These are phyloP conservation scores for Boloria euphrosyne DNA, from an alignment of 2,888 invertebrate species.

Conservation along the genomic window DNA sequence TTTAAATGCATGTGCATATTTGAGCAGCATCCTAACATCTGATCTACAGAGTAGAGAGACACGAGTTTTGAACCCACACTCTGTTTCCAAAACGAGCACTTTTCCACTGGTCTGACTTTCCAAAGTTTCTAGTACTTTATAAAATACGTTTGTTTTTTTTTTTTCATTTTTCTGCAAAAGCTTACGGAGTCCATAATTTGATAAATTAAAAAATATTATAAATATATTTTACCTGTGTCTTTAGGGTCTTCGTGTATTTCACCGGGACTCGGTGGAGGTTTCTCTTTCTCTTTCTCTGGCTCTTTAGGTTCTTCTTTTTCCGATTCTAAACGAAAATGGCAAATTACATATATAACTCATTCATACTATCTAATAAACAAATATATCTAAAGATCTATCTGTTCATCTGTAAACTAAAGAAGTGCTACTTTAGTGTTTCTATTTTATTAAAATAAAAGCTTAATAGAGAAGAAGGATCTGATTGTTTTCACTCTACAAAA, in stretches of 20 bases:
- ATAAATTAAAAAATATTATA: not conserved
- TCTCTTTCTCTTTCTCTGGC: slow-evolving; percentile 59
- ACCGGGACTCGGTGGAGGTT: slow-evolving; percentile 67
- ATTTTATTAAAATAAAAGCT: not conserved
- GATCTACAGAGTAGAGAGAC: no score
- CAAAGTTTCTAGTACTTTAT: no score
- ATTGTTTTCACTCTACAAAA: not conserved
- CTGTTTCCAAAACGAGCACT: no score
- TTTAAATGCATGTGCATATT: no score
- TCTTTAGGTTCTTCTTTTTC: slow-evolving; percentile 59
- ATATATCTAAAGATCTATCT: no score
- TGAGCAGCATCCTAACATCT: no score
- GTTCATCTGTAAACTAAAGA: no score
- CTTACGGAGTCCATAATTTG: not conserved
- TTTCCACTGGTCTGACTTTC: no score
- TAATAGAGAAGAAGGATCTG: not conserved
- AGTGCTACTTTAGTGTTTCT: no score
- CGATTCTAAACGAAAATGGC: slow-evolving; percentile 48
- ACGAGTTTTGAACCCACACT: no score
- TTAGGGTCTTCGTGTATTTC: slow-evolving; percentile 71
- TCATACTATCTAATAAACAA: not conserved
- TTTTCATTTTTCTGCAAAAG: no score
- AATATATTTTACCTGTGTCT: slow-evolving; percentile 55
- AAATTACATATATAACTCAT: not conserved
- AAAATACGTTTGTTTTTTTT: no score